Base-by-base conservation (phyloP, 2,888 invertebrate genomes). In the Euzophera pinguis region DNA sequence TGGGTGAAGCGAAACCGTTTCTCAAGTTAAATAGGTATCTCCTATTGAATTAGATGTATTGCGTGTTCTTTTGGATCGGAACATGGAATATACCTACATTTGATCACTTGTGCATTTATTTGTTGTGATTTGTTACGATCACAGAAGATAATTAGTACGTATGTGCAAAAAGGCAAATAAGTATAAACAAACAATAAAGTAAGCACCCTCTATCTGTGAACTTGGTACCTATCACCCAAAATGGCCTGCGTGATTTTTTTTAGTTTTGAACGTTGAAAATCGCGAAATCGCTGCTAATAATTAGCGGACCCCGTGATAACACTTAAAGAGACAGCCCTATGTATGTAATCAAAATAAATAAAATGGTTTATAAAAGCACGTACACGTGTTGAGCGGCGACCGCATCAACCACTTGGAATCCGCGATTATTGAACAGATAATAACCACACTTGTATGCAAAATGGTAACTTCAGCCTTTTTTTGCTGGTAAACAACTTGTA, bases 351-450 rank as follows among this genome's bases (percentile, higher is more conserved):
- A 22, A 22, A 22, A 22, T 22, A 22, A 22, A 22, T 5, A 22
- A n/a, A 39, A 16, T 41, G 42, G 0, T 16, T 47, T 12, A 37
- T 3, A 3, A 35, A 16, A 14, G n/a, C n/a, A n/a, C n/a, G 16
- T n/a, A 47, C 47, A 47, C 35, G 35, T 47, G 35, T 37, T 37
- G 6, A n/a, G 50, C 37, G 13, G 53, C 55, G 53, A 58, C 59
- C 58, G 54, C 57, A 60, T 62, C 65, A 56, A 53, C 63, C 58
- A 62, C 58, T 61, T 53, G 56, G 55, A 67, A 64, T 67, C 63
- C 38, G 56, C 58, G 73, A 77, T 78, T 62, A 73, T 69, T 65
- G 45, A 52, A 43, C 32, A 64, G 71, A 74, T 76, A 68, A 68
- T 55, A 57, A 56, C 59, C 59, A 55, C 58, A 63, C 53, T 55